Percentiles rank a stretch among this genome's conserved stretches.
phyloP scores from a whole-genome alignment of 2,113 vertebrate species.

The Pachypanchax playfairii region DNA sequence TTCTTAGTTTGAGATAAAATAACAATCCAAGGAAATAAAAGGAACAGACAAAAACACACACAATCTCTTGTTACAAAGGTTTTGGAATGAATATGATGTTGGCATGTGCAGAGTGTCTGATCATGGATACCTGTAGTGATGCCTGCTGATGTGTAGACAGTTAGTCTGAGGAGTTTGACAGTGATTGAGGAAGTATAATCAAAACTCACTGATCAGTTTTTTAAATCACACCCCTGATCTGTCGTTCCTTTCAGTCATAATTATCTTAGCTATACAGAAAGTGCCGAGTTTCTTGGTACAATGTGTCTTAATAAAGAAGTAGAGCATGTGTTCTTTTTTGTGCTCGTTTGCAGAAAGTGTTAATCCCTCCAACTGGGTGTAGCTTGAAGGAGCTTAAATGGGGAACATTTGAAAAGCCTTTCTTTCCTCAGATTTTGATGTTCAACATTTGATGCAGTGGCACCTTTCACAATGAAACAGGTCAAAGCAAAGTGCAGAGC shows the following conservation, averaged over 20 bases:
- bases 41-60: not conserved
- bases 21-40: not conserved
- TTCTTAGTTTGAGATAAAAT: too few relatives aligned
- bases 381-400: slow-evolving; percentile 32
- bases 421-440: slow-evolving; percentile 7
- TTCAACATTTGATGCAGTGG: slow-evolving; percentile 34
- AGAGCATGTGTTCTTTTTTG: slow-evolving; percentile 8
- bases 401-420: slow-evolving; percentile 22
- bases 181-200: slow-evolving; percentile 42
- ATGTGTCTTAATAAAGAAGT: slow-evolving; percentile 4
- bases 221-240: slow-evolving; percentile 35
- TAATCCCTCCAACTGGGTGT: slow-evolving; percentile 37
- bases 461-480: slow-evolving; percentile 40
- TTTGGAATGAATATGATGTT: slow-evolving; percentile 6
- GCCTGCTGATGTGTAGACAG: slow-evolving; percentile 14
- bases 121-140: slow-evolving; percentile 16
- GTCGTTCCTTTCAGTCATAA: slow-evolving; percentile 28
- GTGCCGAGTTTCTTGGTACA: slow-evolving; percentile 9
- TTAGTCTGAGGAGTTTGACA: slow-evolving; percentile 26
- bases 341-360: slow-evolving; percentile 34
- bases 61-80: not conserved
- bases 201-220: slow-evolving; percentile 25
- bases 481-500: slow-evolving; percentile 46
- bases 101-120: not conserved
- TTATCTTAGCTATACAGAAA: slow-evolving; percentile 26